These are phyloP conservation scores for Chionis minor DNA, from an alignment of 2,113 vertebrate species.

Conservation along the genomic window DNA sequence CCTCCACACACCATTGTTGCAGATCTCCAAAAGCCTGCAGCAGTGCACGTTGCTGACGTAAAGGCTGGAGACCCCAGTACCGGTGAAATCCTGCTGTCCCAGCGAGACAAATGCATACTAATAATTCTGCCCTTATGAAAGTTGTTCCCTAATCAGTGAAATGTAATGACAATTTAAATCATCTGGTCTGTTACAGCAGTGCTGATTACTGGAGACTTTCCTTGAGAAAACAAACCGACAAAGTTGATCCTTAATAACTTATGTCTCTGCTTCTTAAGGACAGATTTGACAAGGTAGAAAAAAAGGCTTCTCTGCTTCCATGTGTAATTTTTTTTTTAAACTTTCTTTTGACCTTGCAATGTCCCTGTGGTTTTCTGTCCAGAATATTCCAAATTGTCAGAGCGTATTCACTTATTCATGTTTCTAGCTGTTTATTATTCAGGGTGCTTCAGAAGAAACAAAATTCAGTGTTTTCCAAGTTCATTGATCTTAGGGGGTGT, in stretches of 20 bases:
- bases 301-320: neutral
- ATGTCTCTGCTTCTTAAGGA: neutral
- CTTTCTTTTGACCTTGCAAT: neutral
- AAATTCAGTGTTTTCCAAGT: neutral
- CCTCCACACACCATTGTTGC: neutral
- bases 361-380: neutral
- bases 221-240: neutral
- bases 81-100: neutral
- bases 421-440: neutral
- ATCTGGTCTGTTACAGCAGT: neutral
- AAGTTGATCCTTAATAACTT: neutral
- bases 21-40: neutral
- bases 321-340: neutral
- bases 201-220: neutral
- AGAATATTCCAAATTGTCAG: neutral
- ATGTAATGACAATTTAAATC: neutral
- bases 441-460: neutral
- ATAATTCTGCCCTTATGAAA: neutral
- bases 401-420: neutral
- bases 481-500: neutral
- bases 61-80: neutral
- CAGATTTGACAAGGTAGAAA: neutral
- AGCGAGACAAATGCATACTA: neutral
- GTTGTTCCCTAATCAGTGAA: neutral
- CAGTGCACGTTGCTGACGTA: neutral